A percentile compares a stretch with the other conserved stretches of the same genome.
phyloP scores from a whole-genome alignment of 2,888 invertebrate genomes.

The Acronicta alni region DNA sequence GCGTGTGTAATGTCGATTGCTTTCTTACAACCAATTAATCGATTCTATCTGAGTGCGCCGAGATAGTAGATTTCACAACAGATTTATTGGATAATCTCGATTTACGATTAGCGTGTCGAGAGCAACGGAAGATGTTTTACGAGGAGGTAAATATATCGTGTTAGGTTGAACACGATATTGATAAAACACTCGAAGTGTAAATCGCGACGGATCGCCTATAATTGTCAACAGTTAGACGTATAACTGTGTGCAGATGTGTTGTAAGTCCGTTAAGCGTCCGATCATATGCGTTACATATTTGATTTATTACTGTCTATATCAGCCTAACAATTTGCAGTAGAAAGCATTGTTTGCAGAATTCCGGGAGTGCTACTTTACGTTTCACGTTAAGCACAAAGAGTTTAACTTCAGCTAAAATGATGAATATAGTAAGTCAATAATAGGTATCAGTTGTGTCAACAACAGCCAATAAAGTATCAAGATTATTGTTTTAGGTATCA shows the following conservation, averaged over 20 bases:
- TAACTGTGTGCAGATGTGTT: conserved; percentile 39
- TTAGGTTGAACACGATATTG: conserved; percentile 13
- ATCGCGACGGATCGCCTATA: conserved; percentile 27
- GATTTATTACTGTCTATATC: conserved; percentile 15
- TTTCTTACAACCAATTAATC: conserved; percentile 62
- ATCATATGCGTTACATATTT: conserved; percentile 21
- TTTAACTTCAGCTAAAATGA: too few relatives aligned
- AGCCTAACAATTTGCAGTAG: conserved; percentile 6
- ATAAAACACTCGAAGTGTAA: conserved; percentile 15
- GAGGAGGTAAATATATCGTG: conserved; percentile 32
- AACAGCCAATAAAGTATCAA: too few relatives aligned
- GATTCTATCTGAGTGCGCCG: conserved; percentile 45
- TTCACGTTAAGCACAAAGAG: background rate
- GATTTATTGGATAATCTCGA: conserved; percentile 43
- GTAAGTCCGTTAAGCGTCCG: conserved; percentile 34
- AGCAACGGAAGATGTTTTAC: conserved; percentile 36
- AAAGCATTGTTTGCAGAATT: conserved; percentile 16
- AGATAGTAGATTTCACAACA: conserved; percentile 50
- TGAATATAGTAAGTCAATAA: too few relatives aligned
- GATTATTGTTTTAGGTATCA: too few relatives aligned
- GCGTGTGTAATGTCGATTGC: conserved; percentile 53
- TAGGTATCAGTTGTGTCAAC: too few relatives aligned
- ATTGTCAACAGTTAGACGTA: conserved; percentile 40
- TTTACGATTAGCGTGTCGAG: conserved; percentile 26
- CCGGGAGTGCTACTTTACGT: conserved; percentile 11